These are phyloP conservation scores for Rhyacophila brunnea DNA, from an alignment of 1,140 invertebrate genomes.

Conservation along the genomic window DNA sequence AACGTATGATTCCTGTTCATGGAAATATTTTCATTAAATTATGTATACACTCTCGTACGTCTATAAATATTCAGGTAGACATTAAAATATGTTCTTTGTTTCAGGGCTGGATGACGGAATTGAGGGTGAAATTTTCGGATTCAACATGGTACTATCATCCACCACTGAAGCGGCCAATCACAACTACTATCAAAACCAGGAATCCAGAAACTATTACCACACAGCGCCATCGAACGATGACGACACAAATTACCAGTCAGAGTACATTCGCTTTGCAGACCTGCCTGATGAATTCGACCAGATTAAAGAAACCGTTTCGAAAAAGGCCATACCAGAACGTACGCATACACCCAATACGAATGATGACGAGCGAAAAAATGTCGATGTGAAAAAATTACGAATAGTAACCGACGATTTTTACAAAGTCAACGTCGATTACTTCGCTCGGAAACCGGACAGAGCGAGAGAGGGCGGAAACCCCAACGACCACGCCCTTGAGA, in stretches of 20 bases:
- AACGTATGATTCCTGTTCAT: no score
- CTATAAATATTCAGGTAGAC: no score
- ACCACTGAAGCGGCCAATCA: conserved; percentile 39
- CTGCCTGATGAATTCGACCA: background rate
- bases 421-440: conserved; percentile 21
- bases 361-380: conserved; percentile 4
- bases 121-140: conserved; percentile 66
- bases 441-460: background rate
- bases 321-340: background rate
- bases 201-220: conserved; percentile 1
- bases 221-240: background rate
- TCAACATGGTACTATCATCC: conserved; percentile 61
- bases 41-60: no score
- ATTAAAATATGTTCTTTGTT: no score
- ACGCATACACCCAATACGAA: background rate
- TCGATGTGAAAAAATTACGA: conserved; percentile 15
- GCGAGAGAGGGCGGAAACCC: background rate
- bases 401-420: conserved; percentile 22
- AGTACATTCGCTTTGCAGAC: conserved; percentile 24
- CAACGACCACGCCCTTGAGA: conserved; percentile 5
- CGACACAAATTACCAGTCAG: conserved; percentile 1
- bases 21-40: background rate
- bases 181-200: conserved; percentile 25
- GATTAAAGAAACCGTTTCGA: background rate
- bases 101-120: conserved; percentile 60